Evolutionary conservation across 2,888 invertebrate genomes (phyloP), one percentile per base, ranked within the genome.

Genomic region (Teinopalpus imperialis): DNA sequence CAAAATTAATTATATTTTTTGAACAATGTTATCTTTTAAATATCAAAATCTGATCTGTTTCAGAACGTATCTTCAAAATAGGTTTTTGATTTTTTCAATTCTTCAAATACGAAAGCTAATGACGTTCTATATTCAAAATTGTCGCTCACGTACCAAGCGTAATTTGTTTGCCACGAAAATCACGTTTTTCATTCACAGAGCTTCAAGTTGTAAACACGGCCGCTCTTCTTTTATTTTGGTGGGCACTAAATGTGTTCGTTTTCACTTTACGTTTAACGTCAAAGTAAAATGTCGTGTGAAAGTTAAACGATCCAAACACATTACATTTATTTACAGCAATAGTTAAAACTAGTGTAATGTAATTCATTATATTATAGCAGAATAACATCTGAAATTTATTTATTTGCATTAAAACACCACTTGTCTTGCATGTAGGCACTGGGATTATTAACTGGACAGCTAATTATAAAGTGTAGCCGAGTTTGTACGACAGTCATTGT

Each of bases 401-500:
- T n/a, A n/a, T n/a, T n/a, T n/a, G n/a, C n/a, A n/a, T 24, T 24
- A 8, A 24, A 24, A 24, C 2, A n/a, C 3, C 10, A 10, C 21
- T 20, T 21, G 12, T 21, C 5, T 6, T 21, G n/a, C 3, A 14
- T 14, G 26, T 8, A 24, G n/a, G n/a, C n/a, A n/a, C n/a, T n/a
- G n/a, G n/a, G 13, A 13, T 29, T 26, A 43, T 27, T 29, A 24
- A 26, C 37, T 20, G 0, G 16, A 37, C 8, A 18, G 32, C 4
- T 23, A 32, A 9, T 26, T 18, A 23, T 12, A 29, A n/a, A 23
- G 24, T 24, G 36, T 20, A 21, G 7, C 14, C 20, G 9, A 32
- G 18, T 44, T 44, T 39, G 1, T 39, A 14, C 21, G 29, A 30
- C 20, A 42, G 20, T 18, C 32, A 21, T 39, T 27, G 32, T 39